A percentile compares a stretch with the other conserved stretches of the same genome.
Evolutionary conservation across 2,113 vertebrate species (phyloP).

Genomic region (Podiceps cristatus): DNA sequence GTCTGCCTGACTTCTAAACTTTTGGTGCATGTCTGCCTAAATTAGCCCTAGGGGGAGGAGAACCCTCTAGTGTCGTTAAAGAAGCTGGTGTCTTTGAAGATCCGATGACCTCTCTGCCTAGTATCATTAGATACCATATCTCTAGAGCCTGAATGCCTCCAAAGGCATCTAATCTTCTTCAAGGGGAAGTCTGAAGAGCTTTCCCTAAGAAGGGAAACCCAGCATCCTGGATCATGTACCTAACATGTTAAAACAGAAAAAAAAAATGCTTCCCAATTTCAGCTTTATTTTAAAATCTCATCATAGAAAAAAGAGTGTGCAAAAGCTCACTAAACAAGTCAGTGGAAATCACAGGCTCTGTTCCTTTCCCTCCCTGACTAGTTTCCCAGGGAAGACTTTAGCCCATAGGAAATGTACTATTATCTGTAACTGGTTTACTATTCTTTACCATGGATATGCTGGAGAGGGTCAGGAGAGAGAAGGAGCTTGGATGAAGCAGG

Average conservation of each 20-base stretch:
- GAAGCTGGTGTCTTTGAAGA: not conserved
- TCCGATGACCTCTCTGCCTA: not conserved
- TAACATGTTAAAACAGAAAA: not conserved
- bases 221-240: not conserved
- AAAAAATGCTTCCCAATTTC: not conserved
- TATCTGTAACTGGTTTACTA: not conserved
- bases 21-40: not conserved
- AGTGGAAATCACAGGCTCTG: not conserved
- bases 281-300: not conserved
- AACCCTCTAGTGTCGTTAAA: not conserved
- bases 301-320: not conserved
- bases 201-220: not conserved
- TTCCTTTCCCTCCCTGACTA: not conserved
- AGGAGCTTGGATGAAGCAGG: not conserved
- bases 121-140: not conserved
- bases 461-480: not conserved
- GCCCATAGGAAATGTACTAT: not conserved
- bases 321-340: not conserved
- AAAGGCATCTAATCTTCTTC: not conserved
- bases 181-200: not conserved
- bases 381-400: not conserved
- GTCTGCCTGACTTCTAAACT: not conserved
- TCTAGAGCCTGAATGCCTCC: not conserved
- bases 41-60: not conserved
- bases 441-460: not conserved